A percentile compares a stretch with the other conserved stretches of the same genome.
Evolutionary conservation across 2,113 vertebrate genomes (phyloP).

Genomic region (Leptosomus discolor): DNA sequence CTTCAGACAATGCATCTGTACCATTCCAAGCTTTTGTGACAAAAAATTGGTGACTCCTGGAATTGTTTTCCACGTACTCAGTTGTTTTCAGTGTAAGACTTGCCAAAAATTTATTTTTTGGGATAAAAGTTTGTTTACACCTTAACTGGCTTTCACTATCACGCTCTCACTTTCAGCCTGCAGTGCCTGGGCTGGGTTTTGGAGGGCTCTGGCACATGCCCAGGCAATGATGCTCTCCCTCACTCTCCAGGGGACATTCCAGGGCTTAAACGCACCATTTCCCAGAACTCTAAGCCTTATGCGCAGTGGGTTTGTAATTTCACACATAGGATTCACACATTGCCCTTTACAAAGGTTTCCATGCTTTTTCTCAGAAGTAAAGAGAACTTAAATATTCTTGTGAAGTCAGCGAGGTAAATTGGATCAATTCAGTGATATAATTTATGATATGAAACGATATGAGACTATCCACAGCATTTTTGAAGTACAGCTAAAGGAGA

Average conservation of each 20-base stretch:
- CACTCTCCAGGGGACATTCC: background rate
- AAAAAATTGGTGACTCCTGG: background rate
- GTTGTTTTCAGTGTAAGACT: background rate
- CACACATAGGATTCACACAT: background rate
- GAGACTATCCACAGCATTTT: background rate
- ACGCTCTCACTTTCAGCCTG: background rate
- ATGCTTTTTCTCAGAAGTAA: background rate
- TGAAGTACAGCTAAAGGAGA: background rate
- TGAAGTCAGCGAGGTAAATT: background rate
- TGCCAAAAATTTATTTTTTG: background rate
- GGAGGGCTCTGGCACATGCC: background rate
- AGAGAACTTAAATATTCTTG: background rate
- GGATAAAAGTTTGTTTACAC: background rate
- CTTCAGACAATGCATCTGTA: background rate
- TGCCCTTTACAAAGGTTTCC: background rate
- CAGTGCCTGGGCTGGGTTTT: background rate
- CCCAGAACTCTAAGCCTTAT: background rate
- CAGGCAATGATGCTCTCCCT: background rate
- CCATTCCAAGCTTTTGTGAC: background rate
- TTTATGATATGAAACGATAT: background rate
- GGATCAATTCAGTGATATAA: background rate
- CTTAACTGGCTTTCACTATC: background rate
- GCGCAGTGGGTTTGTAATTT: background rate
- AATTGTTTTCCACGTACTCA: background rate
- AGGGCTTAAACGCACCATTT: background rate